Evolutionary conservation across 2,888 invertebrate species (phyloP).

Genomic region (Tipula helvola): DNA sequence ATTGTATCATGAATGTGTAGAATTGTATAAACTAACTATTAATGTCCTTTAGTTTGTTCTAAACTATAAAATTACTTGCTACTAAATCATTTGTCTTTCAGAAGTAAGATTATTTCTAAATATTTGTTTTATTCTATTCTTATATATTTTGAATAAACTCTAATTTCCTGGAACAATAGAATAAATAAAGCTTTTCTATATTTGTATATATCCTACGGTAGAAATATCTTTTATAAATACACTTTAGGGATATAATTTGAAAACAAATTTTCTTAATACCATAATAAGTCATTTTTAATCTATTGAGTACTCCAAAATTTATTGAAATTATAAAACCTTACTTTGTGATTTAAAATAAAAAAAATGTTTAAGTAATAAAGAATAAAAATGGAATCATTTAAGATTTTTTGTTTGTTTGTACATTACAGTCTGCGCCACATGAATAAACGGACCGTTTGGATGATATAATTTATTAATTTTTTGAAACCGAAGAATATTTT

Average conservation of each 20-base stretch:
- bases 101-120: background rate
- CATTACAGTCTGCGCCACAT: background rate
- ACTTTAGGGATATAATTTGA: background rate
- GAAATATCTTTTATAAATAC: background rate
- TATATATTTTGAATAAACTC: background rate
- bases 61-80: too few species aligned
- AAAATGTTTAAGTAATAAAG: background rate
- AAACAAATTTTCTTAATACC: background rate
- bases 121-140: background rate
- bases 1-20: too few species aligned
- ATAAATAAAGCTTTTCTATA: background rate
- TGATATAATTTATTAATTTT: background rate
- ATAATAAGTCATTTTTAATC: background rate
- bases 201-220: background rate
- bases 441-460: background rate
- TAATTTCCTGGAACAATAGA: background rate
- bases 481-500: too few species aligned
- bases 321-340: background rate
- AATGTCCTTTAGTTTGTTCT: too few species aligned
- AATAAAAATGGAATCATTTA: background rate
- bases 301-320: background rate
- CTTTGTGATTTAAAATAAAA: background rate
- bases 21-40: too few species aligned
- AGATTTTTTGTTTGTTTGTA: background rate
- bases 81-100: too few species aligned